Conservation (phyloP, 2,797 vertebrate genomes). For the Halcyon leucocephala region DNA sequence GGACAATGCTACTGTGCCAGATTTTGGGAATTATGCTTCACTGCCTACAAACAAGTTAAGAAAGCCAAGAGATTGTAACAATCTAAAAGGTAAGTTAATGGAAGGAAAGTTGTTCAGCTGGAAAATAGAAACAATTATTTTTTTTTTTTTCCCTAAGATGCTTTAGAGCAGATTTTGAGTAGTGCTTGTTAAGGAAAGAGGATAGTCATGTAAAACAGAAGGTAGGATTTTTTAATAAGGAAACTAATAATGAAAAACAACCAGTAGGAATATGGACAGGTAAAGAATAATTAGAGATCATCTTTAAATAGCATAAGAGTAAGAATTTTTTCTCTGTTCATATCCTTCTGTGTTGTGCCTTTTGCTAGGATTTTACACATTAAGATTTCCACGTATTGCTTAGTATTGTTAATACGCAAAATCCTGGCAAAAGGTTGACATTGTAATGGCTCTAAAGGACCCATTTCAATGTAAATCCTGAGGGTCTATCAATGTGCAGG, state of each 20-base stretch:
- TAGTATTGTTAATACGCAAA: slow-evolving; percentile 68
- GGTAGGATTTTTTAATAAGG: background rate
- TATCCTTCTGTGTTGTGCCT: slow-evolving; percentile 42
- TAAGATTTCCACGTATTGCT: slow-evolving; percentile 68
- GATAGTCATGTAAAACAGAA: background rate
- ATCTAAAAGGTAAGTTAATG: background rate
- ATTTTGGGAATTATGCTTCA: background rate
- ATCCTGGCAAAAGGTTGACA: slow-evolving; percentile 63
- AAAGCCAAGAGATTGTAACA: background rate
- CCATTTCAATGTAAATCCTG: slow-evolving; percentile 68
- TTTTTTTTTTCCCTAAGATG: background rate
- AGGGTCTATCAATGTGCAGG: slow-evolving; percentile 65
- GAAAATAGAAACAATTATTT: background rate
- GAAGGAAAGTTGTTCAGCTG: background rate
- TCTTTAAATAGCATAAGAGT: slow-evolving; percentile 11
- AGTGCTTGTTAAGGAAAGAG: background rate
- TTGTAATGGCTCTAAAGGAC: slow-evolving; percentile 71
- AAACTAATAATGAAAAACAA: background rate
- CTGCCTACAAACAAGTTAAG: background rate
- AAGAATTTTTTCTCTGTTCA: background rate
- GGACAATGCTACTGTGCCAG: background rate
- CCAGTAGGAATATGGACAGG: background rate
- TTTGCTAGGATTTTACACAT: slow-evolving; percentile 69
- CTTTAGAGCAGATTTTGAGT: background rate
- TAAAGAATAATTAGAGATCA: slow-evolving; percentile 13